These are phyloP conservation scores for Hypotaenidia okinawae DNA, from an alignment of 2,797 vertebrate genomes.

Conservation along the genomic window DNA sequence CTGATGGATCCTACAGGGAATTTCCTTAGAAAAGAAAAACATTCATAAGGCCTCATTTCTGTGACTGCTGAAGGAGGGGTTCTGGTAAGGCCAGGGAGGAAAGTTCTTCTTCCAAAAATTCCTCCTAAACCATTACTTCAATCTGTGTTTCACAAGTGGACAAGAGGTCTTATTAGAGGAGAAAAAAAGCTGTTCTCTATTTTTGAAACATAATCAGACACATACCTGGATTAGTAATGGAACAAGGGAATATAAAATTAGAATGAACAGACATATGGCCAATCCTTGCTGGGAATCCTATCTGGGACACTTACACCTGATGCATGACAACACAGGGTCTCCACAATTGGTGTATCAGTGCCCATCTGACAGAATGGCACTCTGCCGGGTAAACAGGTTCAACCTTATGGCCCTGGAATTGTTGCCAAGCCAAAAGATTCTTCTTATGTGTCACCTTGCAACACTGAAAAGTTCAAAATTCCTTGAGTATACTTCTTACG, in stretches of 20 bases:
- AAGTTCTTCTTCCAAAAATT: not conserved
- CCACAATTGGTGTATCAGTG: not conserved
- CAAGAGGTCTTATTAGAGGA: not conserved
- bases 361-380: slow-evolving; percentile 60
- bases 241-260: slow-evolving; percentile 48
- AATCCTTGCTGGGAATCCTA: slow-evolving; percentile 49
- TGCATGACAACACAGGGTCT: not conserved
- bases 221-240: slow-evolving; percentile 17
- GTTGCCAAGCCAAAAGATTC: slow-evolving; percentile 35
- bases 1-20: not conserved
- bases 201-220: slow-evolving; percentile 2
- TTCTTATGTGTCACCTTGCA: not conserved
- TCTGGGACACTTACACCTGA: slow-evolving; percentile 43
- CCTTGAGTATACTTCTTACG: slow-evolving; percentile 23
- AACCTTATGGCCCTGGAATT: slow-evolving; percentile 29
- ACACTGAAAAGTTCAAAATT: not conserved
- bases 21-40: not conserved
- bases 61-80: not conserved
- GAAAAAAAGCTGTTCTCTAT: not conserved
- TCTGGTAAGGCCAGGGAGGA: not conserved
- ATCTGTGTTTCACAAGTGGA: not conserved
- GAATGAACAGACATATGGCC: slow-evolving; percentile 43
- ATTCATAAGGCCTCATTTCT: not conserved
- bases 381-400: slow-evolving; percentile 41
- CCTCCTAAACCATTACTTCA: not conserved